A percentile compares a stretch with the other conserved stretches of the same genome.
phyloP scores from a whole-genome alignment of 2,113 vertebrate genomes.

The Trogon melanurus region DNA sequence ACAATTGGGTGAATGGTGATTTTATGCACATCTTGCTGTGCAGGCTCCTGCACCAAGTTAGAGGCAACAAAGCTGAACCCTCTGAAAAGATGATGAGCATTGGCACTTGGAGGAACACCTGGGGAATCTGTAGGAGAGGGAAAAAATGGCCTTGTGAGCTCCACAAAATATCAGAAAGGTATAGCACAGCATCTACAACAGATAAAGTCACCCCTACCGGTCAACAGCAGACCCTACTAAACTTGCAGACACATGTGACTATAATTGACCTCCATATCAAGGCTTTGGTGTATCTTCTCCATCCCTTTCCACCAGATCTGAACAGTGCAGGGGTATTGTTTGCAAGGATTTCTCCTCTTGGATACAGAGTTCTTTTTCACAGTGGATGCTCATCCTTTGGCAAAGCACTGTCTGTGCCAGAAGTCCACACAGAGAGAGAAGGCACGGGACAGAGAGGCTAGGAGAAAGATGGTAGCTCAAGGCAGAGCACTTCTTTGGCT shows the following conservation, averaged over 20 bases:
- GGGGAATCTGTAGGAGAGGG: slow-evolving; percentile 86
- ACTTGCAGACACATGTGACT: not conserved
- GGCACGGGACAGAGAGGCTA: accelerated
- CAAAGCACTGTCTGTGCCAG: not conserved
- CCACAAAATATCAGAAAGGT: not conserved
- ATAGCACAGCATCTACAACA: not conserved
- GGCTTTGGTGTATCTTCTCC: not conserved
- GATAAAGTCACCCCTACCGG: not conserved
- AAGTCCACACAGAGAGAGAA: not conserved
- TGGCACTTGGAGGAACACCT: slow-evolving; percentile 92
- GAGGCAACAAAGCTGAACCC: slow-evolving; percentile 96
- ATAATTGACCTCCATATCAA: not conserved
- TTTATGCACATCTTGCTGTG: slow-evolving; percentile 73
- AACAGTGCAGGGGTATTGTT: not conserved
- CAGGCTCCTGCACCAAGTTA: slow-evolving; percentile 85
- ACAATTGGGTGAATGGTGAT: slow-evolving; percentile 87
- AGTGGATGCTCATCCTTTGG: not conserved
- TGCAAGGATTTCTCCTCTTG: not conserved
- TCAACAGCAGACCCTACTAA: not conserved
- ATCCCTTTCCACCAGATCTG: not conserved
- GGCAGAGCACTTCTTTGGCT: not conserved
- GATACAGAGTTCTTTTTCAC: not conserved
- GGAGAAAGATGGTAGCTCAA: not conserved
- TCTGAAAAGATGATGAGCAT: slow-evolving; percentile 92
- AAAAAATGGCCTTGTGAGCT: not conserved